These are phyloP conservation scores for Penelope pileata DNA, from an alignment of 2,113 vertebrate species.

Conservation along the genomic window DNA sequence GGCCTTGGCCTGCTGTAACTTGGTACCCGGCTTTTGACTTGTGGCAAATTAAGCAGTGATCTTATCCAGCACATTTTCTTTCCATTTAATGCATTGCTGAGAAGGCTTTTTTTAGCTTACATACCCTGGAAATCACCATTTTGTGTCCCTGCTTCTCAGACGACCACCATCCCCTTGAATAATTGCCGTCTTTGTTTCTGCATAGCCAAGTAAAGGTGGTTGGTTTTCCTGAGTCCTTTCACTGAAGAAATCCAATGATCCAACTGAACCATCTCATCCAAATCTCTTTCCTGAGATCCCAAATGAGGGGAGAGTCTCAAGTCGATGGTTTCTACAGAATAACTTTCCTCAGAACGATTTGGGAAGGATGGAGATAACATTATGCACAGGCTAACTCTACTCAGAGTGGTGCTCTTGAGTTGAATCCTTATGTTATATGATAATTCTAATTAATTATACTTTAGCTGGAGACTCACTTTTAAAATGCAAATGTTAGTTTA, in stretches of 20 bases:
- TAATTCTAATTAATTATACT: background rate
- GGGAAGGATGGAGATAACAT: background rate
- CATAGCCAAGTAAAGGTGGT: accelerated
- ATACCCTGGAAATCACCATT: background rate
- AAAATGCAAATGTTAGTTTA: background rate
- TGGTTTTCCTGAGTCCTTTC: background rate
- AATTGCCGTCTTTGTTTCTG: background rate
- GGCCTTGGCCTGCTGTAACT: background rate
- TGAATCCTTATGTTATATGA: background rate
- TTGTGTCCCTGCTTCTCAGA: background rate
- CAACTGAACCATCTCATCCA: background rate
- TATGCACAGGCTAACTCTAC: background rate
- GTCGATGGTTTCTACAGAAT: background rate
- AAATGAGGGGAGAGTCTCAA: background rate
- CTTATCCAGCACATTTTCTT: background rate
- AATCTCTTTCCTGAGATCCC: background rate
- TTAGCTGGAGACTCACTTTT: background rate
- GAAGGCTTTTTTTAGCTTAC: background rate
- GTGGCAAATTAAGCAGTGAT: background rate
- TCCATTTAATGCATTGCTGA: background rate
- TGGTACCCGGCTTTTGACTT: background rate
- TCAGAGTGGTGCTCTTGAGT: background rate
- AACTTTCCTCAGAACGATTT: background rate
- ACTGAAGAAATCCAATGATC: background rate
- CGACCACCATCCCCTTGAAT: background rate